These are phyloP conservation scores for Brienomyrus longianalis DNA, from an alignment of 2,113 vertebrate genomes.

Conservation along the genomic window DNA sequence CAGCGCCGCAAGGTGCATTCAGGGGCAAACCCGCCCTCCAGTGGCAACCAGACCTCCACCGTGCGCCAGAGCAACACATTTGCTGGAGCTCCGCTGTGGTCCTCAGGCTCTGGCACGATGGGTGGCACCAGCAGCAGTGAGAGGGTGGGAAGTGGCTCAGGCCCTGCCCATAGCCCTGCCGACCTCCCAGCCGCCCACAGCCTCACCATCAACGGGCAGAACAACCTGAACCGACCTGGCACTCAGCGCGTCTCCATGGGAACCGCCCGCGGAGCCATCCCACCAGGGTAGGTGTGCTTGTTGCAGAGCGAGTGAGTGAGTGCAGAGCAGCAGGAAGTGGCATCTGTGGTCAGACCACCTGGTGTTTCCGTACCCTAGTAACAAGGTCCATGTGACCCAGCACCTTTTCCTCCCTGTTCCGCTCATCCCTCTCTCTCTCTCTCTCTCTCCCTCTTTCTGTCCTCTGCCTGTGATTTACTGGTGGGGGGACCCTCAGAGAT, in stretches of 20 bases:
- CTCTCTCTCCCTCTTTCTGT: background rate
- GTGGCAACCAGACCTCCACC: slow-evolving; percentile 41
- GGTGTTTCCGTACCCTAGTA: background rate
- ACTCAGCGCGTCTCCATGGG: slow-evolving; percentile 69
- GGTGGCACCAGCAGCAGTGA: slow-evolving; percentile 50
- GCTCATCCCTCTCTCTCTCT: background rate
- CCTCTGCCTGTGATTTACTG: slow-evolving; percentile 33
- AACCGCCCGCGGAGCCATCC: slow-evolving; percentile 69
- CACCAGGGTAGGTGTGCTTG: slow-evolving; percentile 68
- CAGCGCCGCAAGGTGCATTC: slow-evolving; percentile 76
- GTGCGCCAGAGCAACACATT: slow-evolving; percentile 87
- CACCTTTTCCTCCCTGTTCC: background rate
- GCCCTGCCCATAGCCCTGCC: slow-evolving; percentile 43
- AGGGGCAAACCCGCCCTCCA: slow-evolving; percentile 31
- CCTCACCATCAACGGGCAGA: slow-evolving; percentile 75
- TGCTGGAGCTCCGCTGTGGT: slow-evolving; percentile 71
- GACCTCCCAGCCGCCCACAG: slow-evolving; percentile 47
- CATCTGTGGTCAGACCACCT: background rate
- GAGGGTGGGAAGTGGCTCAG: slow-evolving; percentile 59
- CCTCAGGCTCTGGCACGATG: slow-evolving; percentile 36
- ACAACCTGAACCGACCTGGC: slow-evolving; percentile 88
- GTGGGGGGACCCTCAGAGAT: background rate
- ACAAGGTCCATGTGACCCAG: background rate
- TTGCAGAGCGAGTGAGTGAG: background rate
- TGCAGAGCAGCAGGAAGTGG: background rate